Evolutionary conservation across 2,888 invertebrate genomes (phyloP).

Genomic region (Emmelina monodactyla): DNA sequence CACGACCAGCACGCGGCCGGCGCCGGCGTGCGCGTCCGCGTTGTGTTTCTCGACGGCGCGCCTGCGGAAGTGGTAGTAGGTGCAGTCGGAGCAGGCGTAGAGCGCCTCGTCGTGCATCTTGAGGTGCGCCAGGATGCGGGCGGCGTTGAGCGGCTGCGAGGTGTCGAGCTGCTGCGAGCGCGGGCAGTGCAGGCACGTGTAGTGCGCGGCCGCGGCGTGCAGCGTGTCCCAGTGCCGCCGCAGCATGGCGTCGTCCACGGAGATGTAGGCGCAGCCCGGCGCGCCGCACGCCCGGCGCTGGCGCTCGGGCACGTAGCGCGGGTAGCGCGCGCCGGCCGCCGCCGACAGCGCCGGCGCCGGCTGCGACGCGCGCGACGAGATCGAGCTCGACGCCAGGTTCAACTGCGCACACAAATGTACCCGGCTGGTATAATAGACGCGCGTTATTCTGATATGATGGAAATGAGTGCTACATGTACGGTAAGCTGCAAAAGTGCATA

Average conservation of each 20-base stretch:
- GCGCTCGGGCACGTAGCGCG: slow-evolving; percentile 59
- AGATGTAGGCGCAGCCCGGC: slow-evolving; percentile 72
- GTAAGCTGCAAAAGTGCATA: too few relatives aligned
- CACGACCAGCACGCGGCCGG: slow-evolving; percentile 36
- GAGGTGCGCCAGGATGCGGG: slow-evolving; percentile 75
- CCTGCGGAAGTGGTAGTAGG: slow-evolving; percentile 70
- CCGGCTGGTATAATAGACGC: too few relatives aligned
- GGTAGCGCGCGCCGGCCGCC: slow-evolving; percentile 33
- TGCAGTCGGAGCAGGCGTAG: slow-evolving; percentile 76
- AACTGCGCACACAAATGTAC: too few relatives aligned
- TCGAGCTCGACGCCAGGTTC: slow-evolving; percentile 79
- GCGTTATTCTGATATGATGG: too few relatives aligned
- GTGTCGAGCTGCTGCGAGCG: slow-evolving; percentile 57
- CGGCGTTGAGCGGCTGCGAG: slow-evolving; percentile 51
- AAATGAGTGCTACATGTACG: too few relatives aligned
- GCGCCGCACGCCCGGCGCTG: slow-evolving; percentile 77
- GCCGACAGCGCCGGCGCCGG: slow-evolving; percentile 19
- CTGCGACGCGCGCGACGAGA: slow-evolving; percentile 20
- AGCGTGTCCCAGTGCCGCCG: slow-evolving; percentile 76
- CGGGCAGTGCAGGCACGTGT: slow-evolving; percentile 78
- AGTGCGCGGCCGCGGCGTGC: slow-evolving; percentile 68
- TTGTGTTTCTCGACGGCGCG: slow-evolving; percentile 73
- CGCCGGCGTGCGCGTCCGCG: slow-evolving; percentile 64
- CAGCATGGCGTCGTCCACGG: slow-evolving; percentile 75
- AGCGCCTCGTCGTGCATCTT: slow-evolving; percentile 77